Base-by-base conservation (phyloP, 1,140 invertebrate species). In the Dolichoris vasculosae region DNA sequence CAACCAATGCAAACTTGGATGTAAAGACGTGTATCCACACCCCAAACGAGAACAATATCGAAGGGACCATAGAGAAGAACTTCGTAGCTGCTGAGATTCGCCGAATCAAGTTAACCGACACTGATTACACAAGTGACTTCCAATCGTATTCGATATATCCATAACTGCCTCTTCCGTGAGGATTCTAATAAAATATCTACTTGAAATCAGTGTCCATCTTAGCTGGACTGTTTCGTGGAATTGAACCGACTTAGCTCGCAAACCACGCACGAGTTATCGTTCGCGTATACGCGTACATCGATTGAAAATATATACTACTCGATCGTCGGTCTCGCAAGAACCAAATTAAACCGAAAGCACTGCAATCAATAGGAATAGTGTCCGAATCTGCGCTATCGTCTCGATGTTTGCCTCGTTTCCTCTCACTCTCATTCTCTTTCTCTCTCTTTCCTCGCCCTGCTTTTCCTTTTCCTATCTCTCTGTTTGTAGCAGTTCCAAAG, bases 311-410 rank as follows among this genome's bases (percentile, higher is more conserved):
- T 15, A 48, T 88, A 89, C 89, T 90, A 91, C 89, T 90, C 89
- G 80, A 89, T 89, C 88, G 88, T 86, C 87, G 88, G 4, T 51
- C 91, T 91, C 89, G 87, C 88, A 86, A 89, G 90, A 90, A 92
- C 90, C 88, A 93, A 93, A 91, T 93, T 93, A 93, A 89, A 87
- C 89, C 87, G 89, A 90, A 88, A 89, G 89, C 87, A 91, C 90
- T 89, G 91, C 91, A 92, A 93, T 93, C 92, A 91, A 93, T 93
- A 92, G 92, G 79, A 92, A 91, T 92, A 92, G 91, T 90, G 90
- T 90, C 90, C 90, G 90, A 92, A 91, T 92, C 35, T 51, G 32
- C 32, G 76, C 89, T 89, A 89, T 89, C 89, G 88, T 89, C 90
- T 88, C 89, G 89, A 91, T 91, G 91, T 92, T 90, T 90, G 91